Conservation (phyloP, 2,888 invertebrate species). For the Acanthococcus lagerstroemiae region DNA sequence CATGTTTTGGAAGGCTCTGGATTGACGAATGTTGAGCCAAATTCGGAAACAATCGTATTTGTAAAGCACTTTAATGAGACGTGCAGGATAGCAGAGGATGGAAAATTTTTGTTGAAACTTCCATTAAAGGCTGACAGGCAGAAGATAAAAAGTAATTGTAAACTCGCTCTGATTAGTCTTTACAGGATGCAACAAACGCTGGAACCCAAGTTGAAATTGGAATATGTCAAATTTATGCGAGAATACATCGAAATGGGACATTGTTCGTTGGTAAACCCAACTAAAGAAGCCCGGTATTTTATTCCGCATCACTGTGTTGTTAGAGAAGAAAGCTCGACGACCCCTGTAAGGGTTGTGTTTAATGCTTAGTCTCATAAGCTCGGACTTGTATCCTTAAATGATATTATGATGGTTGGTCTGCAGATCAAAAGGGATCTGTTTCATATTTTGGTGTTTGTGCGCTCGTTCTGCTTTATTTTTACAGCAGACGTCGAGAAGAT, state of each 20-base stretch:
- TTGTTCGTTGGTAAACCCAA: not conserved
- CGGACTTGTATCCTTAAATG: not conserved
- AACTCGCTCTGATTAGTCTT: not conserved
- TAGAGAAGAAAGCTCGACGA: not conserved
- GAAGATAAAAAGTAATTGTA: not conserved
- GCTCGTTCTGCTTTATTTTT: not conserved
- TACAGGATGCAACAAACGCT: not conserved
- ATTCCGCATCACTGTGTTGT: not conserved
- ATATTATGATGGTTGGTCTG: not conserved
- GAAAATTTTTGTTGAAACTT: not conserved
- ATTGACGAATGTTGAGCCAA: not conserved
- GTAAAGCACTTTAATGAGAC: not conserved
- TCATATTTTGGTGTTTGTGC: not conserved
- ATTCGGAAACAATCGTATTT: not conserved
- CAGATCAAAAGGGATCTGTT: not conserved
- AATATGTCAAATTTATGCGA: conserved; percentile 2
- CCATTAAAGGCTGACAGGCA: not conserved
- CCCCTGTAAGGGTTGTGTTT: not conserved
- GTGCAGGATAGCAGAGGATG: not conserved
- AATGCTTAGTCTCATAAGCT: not conserved
- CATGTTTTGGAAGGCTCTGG: not conserved
- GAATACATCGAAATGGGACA: not conserved
- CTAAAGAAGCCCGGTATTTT: not conserved
- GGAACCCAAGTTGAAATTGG: not conserved
- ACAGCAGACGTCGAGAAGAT: not conserved